Base-by-base conservation (phyloP, 1,140 invertebrate genomes). In the Drosophila ficusphila region DNA sequence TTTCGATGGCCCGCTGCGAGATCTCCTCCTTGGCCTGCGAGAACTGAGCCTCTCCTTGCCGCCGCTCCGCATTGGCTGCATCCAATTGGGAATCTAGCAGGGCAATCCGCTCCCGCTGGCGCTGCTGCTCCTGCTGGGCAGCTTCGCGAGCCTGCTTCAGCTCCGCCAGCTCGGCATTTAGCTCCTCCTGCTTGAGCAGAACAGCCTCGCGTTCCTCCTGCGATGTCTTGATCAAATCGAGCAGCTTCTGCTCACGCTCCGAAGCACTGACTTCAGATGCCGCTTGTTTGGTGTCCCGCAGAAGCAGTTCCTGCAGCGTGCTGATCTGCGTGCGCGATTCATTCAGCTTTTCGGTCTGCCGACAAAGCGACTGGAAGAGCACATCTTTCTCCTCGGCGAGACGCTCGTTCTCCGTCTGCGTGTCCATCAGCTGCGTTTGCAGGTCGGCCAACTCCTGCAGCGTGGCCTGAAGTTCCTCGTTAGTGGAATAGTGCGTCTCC, bases 401-500 rank as follows among this genome's bases (percentile, higher is more conserved):
- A 60, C 96, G 93, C 76, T 97, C 96, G 91, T 98, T 98, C 89
- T 98, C 97, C 3, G 95, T 93, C 90, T 97, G 97, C 2, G 98
- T 93, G 83, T 98, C 97, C 6, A 94, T 95, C 48, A 98, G 93
- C 91, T 97, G 96, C 19, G 95, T 94, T 91, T 96, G 97, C 27
- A 98, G 92, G 91, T 98, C 97, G 29, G 96, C 96, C 51, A 98
- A 92, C 92, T 98, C 97, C 77, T 98, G 97, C 36, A 98, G 93
- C 0, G 97, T 98, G 0, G 97, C 98, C 92, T 98, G 97, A 0
- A 99, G 92, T 92, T 99, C 98, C 92, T 99, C 97, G 90, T 97
- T 98, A n/a, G 97, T 98, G 46, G 95, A 95, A 75, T 92, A 94
- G 89, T 93, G 92, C 2, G 92, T 93, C 65, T 93, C 93, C 69